phyloP scores from a whole-genome alignment of 2,113 vertebrate genomes.

The Pachypanchax playfairii region DNA sequence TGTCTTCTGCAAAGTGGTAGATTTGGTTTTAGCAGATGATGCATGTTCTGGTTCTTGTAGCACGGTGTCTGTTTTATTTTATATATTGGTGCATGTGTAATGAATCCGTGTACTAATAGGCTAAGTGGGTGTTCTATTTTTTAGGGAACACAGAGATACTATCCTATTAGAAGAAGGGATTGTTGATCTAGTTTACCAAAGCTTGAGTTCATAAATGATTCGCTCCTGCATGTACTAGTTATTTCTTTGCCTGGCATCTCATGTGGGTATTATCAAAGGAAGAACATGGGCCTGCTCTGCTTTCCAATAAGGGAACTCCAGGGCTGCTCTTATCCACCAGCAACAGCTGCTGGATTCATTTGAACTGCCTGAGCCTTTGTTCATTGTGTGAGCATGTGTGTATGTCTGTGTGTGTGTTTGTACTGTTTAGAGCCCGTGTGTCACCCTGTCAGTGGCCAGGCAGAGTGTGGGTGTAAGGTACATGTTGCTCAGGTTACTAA shows the following conservation, averaged over 20 bases:
- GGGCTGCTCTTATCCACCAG: constrained; percentile 55
- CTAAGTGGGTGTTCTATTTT: neutral
- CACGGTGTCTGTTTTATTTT: neutral
- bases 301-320: constrained; percentile 58
- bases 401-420: no score
- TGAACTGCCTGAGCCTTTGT: constrained; percentile 61
- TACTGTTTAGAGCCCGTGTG: constrained; percentile 34
- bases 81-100: neutral
- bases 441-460: constrained; percentile 33
- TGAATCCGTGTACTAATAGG: neutral
- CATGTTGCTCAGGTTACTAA: constrained; percentile 70
- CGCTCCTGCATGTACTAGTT: constrained; percentile 12
- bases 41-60: no score
- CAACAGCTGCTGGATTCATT: constrained; percentile 73
- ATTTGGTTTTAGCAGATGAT: no score
- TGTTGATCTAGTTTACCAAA: constrained; percentile 1
- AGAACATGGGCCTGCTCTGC: constrained; percentile 47
- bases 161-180: neutral
- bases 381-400: constrained; percentile 63
- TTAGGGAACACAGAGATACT: neutral
- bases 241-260: constrained; percentile 18
- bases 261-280: constrained; percentile 61
- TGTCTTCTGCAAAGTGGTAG: neutral
- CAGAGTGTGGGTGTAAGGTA: constrained; percentile 53
- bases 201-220: constrained; percentile 22